Base-by-base conservation (phyloP, 2,888 invertebrate species). In the Cheilosia vulpina region DNA sequence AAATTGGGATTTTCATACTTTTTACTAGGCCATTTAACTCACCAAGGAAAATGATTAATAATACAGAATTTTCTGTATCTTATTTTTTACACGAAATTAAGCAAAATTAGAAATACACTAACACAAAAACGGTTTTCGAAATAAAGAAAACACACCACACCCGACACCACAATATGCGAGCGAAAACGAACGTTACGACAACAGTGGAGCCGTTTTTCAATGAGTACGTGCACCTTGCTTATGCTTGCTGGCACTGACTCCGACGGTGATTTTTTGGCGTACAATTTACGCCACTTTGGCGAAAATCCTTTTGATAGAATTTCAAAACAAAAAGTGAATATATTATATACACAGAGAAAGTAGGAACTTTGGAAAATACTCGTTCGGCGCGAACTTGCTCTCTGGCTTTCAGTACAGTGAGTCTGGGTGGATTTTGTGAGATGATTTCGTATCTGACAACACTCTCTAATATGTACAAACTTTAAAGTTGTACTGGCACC, bases 161-260 rank as follows among this genome's bases (percentile, higher is more conserved):
- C 47, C 41, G 65, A 72, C 66, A 72, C 47, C 17, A 66, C 62
- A 84, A 80, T 84, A 66, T 55, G 75, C 71, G 63, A 84, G 63
- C 68, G 58, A 84, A 79, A 75, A 71, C 80, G 71, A 80, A 84
- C 80, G 75, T 84, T 80, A 71, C 84, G 80, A 69, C 73, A 75
- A 79, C 73, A 75, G 79, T 71, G 75, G 65, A 53, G 60, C 80
- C 75, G 75, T 80, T 71, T 79, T 84, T 80, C 34, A 57, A 69
- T 38, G 63, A 81, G 47, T 75, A 73, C 73, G 63, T 68, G 58
- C 58, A 55, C 71, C 34, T 57, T 63, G 66, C 41, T 68, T 73
- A 31, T 78, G 63, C 62, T 55, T 68, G 38, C 72, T 78, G 78
- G 53, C 68, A 78, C 83, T 58, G 73, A 31, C 31, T 31, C 31